Conservation (phyloP, 2,797 vertebrate species). For the Malacoctenus gilli region DNA sequence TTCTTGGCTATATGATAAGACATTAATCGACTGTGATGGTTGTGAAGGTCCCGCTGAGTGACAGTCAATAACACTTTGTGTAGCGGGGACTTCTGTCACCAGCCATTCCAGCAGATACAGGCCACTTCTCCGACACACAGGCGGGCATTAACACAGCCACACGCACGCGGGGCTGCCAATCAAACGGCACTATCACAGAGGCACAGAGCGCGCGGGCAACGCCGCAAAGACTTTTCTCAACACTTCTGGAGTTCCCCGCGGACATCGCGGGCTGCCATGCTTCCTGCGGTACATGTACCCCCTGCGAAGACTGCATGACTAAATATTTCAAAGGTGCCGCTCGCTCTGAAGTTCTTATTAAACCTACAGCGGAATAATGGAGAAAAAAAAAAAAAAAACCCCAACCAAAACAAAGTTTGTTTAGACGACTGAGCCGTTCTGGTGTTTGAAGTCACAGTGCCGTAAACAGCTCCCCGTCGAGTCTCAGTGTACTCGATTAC, state of each 20-base stretch:
- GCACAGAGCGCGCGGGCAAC: constrained; percentile 14
- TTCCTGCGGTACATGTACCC: constrained; percentile 13
- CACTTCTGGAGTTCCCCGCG: constrained; percentile 21
- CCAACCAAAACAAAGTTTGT: constrained; percentile 37
- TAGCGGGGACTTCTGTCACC: constrained; percentile 47
- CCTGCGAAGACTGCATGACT: constrained; percentile 30
- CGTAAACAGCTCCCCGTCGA: constrained; percentile 6
- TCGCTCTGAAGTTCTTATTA: constrained; percentile 13
- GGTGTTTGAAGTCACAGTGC: constrained; percentile 2
- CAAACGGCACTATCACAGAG: constrained; percentile 34
- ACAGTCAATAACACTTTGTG: constrained; percentile 54
- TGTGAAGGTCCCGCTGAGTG: constrained; percentile 57
- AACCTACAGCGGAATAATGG: constrained; percentile 24
- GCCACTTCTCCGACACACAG: constrained; percentile 14
- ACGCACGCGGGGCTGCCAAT: constrained; percentile 27
- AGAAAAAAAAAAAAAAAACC: too few relatives aligned
- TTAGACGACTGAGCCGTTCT: constrained; percentile 18
- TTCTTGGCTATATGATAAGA: constrained; percentile 47
- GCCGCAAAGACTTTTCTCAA: constrained; percentile 22
- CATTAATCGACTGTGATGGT: constrained; percentile 63
- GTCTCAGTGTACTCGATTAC: constrained; percentile 22
- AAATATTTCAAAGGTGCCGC: constrained; percentile 54
- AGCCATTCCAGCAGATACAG: constrained; percentile 23
- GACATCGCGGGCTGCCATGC: constrained; percentile 21
- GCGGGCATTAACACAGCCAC: constrained; percentile 1